Evolutionary conservation across 2,797 vertebrate species (phyloP), one percentile per base, ranked within the genome.

Genomic region (Sebastes hubbsi): DNA sequence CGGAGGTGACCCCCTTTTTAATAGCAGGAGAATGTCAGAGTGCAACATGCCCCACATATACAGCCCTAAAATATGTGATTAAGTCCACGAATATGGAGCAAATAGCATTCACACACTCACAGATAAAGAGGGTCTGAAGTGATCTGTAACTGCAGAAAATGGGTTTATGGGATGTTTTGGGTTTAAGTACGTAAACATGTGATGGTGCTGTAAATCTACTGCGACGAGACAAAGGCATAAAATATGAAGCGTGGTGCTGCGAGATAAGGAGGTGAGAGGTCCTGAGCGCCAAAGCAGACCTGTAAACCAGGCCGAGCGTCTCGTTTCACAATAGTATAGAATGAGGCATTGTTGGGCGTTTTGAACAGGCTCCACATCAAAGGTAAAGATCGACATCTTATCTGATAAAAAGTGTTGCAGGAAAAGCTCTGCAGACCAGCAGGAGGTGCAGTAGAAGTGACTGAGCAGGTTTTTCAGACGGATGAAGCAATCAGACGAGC

Each of bases 1-100:
- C 78, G 82, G 73, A 90, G 89, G 78, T 92, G 93, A 92, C 93
- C 94, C 90, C 87, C 64, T 92, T 94, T 93, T 93, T 76, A 72
- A 77, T 18, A 70, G 77, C 81, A 38, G 83, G 82, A 81, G 85
- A 89, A 88, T 75, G 82, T 85, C 77, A 80, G 84, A 60, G 55
- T 25, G 72, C 65, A 72, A 75, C 82, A 34, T 89, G 89, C 24
- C 91, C 92, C 90, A 94, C 66, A 94, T 90, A 78, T 16, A 78
- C 59, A 3, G 29, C 54, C 16, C 24, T 5, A 11, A 86, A 86
- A 82, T 72, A 81, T 71, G 84, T 75, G 84, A 88, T 87, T 87
- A 89, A 75, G 70, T 82, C 78, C 8, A 2, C 1, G 20, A 77
- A 92, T 92, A 80, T 85, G n/a, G 89, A 91, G 78, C 83, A 89